These are phyloP conservation scores for Ladona fulva DNA, from an alignment of 1,140 invertebrate genomes.

Conservation along the genomic window DNA sequence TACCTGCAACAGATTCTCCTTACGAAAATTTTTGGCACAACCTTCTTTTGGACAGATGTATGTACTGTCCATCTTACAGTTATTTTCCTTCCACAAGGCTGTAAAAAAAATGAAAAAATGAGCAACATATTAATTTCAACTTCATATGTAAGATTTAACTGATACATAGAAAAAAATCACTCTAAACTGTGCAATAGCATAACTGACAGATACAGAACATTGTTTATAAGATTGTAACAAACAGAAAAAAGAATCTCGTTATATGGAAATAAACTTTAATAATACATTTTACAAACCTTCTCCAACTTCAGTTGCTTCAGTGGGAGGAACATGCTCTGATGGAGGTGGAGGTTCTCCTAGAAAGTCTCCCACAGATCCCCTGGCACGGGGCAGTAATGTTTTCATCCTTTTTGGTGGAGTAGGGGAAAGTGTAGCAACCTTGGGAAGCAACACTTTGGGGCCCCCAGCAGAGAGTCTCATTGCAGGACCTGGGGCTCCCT, in stretches of 20 bases:
- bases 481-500: not conserved
- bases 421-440: not conserved
- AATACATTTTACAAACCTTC: not conserved
- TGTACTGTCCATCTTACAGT: not conserved
- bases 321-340: not conserved
- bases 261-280: no score
- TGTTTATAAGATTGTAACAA: no score
- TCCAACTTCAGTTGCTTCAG: not conserved
- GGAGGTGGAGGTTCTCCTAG: not conserved
- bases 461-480: not conserved
- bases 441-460: not conserved
- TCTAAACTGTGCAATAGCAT: no score
- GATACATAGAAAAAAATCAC: no score
- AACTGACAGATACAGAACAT: no score
- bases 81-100: not conserved
- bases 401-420: not conserved
- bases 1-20: constrained; percentile 69
- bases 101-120: not conserved
- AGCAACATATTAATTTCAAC: no score
- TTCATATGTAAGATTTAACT: no score
- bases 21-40: constrained; percentile 80
- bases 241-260: no score
- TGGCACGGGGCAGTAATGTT: not conserved
- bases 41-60: constrained; percentile 63
- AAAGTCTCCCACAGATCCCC: not conserved